These are phyloP conservation scores for Morelia viridis DNA, from an alignment of 2,797 vertebrate species.

Conservation along the genomic window DNA sequence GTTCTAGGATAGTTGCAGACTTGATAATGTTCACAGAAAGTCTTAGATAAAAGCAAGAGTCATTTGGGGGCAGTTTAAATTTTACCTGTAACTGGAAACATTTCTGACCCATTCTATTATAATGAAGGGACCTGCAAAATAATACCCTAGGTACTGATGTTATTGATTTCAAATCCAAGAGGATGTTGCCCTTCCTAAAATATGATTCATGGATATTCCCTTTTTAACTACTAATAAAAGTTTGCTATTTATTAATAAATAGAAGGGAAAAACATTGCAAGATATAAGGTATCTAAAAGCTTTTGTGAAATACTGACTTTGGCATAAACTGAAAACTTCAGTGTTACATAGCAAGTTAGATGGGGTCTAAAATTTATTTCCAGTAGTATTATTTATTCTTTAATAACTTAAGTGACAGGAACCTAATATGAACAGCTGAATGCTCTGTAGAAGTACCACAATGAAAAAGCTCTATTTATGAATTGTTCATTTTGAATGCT, in stretches of 20 bases:
- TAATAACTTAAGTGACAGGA: neutral
- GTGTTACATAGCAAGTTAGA: neutral
- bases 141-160: neutral
- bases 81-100: neutral
- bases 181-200: neutral
- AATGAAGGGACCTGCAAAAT: neutral
- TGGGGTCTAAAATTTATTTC: neutral
- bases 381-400: neutral
- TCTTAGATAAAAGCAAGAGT: neutral
- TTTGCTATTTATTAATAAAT: neutral
- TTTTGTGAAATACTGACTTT: neutral
- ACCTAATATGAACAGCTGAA: neutral
- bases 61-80: neutral
- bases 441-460: neutral
- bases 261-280: neutral
- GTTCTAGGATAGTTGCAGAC: neutral
- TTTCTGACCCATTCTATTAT: neutral
- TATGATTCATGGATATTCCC: neutral
- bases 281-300: neutral
- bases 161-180: neutral
- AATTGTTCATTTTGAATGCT: slow-evolving; percentile 27
- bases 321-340: neutral
- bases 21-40: neutral
- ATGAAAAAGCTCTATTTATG: slow-evolving; percentile 12
- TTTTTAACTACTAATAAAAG: neutral